These are phyloP conservation scores for Lynx canadensis DNA, from an alignment of 2,113 vertebrate species.

Conservation along the genomic window DNA sequence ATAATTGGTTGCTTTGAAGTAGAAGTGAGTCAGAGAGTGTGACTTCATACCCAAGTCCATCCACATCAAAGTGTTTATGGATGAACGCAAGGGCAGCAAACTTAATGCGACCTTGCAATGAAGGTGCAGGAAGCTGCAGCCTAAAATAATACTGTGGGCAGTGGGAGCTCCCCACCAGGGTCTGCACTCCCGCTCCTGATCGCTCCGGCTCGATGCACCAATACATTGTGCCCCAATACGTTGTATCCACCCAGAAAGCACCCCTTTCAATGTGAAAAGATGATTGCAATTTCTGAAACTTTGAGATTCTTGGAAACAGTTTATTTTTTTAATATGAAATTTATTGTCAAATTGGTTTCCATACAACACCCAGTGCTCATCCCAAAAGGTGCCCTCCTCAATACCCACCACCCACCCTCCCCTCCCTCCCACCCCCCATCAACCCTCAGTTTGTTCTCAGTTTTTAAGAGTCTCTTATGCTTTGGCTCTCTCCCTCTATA, in stretches of 20 bases:
- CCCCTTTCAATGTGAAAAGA: not conserved
- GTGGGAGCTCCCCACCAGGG: not conserved
- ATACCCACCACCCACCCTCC: too few relatives aligned
- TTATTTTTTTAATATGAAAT: too few relatives aligned
- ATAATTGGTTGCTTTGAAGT: slow-evolving; percentile 71
- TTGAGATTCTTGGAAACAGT: not conserved
- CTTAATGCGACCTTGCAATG: not conserved
- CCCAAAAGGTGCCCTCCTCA: too few relatives aligned
- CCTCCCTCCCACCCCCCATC: too few relatives aligned
- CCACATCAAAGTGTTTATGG: slow-evolving; percentile 69
- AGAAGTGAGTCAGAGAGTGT: slow-evolving; percentile 61
- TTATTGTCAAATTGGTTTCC: too few relatives aligned
- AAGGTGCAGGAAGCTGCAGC: not conserved
- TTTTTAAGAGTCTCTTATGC: too few relatives aligned
- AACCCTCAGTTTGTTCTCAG: too few relatives aligned
- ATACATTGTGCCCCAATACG: not conserved
- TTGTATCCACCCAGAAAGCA: not conserved
- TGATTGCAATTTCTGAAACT: not conserved
- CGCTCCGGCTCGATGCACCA: not conserved
- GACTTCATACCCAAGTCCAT: slow-evolving; percentile 42
- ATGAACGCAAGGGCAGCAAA: slow-evolving; percentile 39
- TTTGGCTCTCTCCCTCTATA: too few relatives aligned
- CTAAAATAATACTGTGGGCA: not conserved
- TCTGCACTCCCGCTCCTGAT: rapidly evolving
- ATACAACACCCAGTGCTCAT: too few relatives aligned